phyloP scores from a whole-genome alignment of 1,140 invertebrate genomes.

The Leptopilina clavipes region DNA sequence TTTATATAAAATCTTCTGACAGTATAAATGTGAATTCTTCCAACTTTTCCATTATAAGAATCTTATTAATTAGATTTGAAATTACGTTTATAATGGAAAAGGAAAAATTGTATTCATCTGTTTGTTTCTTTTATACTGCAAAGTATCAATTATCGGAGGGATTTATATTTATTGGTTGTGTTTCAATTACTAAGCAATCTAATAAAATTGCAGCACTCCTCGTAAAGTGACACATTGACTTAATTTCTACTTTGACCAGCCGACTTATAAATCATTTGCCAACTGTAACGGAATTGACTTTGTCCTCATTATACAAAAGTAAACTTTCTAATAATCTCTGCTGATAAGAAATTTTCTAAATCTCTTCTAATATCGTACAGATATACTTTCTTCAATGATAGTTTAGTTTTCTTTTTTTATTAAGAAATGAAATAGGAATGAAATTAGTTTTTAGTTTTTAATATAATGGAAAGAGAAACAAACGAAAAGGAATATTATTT shows the following conservation, averaged over 20 bases:
- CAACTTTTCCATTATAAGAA: neutral
- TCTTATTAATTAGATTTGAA: neutral
- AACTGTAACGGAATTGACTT: conserved; percentile 29
- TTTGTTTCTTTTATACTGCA: neutral
- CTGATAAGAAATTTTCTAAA: conserved; percentile 8
- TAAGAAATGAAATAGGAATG: neutral
- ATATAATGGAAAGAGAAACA: neutral
- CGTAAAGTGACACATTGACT: conserved; percentile 25
- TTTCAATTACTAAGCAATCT: neutral
- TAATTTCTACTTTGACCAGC: conserved; percentile 17
- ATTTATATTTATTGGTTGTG: neutral
- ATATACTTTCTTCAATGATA: neutral
- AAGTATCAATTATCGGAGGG: conserved; percentile 18
- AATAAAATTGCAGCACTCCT: conserved; percentile 24
- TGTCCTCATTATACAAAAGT: conserved; percentile 16
- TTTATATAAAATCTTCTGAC: no score
- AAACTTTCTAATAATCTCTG: conserved; percentile 24
- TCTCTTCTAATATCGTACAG: neutral
- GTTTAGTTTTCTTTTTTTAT: no score
- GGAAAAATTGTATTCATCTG: neutral
- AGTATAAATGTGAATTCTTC: neutral
- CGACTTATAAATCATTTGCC: conserved; percentile 24
- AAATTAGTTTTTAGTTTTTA: neutral
- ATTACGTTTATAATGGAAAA: neutral
- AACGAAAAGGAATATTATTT: neutral